Conservation (phyloP, 1,140 invertebrate genomes). For the Ganaspis sp. region DNA sequence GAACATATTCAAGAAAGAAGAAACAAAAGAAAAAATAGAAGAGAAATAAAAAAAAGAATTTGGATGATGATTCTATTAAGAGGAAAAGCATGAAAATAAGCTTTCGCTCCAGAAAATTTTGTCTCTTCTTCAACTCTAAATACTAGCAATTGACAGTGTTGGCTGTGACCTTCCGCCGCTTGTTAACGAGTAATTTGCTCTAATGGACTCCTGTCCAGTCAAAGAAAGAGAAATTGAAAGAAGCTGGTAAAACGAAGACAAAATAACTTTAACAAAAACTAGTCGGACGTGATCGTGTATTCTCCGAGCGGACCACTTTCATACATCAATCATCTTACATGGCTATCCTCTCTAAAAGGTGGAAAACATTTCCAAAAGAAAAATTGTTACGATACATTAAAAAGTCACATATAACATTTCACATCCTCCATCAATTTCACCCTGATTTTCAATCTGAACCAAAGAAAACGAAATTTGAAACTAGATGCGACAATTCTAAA, state of each 20-base stretch:
- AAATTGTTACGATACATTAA: no score
- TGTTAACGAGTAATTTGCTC: slow-evolving; percentile 51
- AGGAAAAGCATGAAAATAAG: neutral
- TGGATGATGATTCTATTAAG: neutral
- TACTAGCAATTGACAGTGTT: slow-evolving; percentile 35
- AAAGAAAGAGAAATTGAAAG: slow-evolving; percentile 29
- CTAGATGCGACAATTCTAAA: no score
- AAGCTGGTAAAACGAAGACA: neutral
- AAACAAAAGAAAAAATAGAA: no score
- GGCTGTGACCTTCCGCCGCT: slow-evolving; percentile 39
- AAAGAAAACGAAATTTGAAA: no score
- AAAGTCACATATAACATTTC: no score
- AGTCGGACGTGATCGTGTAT: slow-evolving; percentile 46
- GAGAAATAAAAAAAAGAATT: no score
- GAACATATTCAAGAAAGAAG: no score
- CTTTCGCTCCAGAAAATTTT: neutral
- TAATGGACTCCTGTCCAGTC: slow-evolving; percentile 34
- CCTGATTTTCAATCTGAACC: no score
- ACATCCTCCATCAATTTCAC: no score
- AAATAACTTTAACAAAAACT: slow-evolving; percentile 47
- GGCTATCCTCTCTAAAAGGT: neutral
- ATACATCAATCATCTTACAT: neutral
- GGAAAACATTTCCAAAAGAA: no score
- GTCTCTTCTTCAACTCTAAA: slow-evolving; percentile 42
- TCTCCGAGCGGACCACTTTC: slow-evolving; percentile 25